These are phyloP conservation scores for Tinamus guttatus DNA, from an alignment of 2,113 vertebrate genomes.

Conservation along the genomic window DNA sequence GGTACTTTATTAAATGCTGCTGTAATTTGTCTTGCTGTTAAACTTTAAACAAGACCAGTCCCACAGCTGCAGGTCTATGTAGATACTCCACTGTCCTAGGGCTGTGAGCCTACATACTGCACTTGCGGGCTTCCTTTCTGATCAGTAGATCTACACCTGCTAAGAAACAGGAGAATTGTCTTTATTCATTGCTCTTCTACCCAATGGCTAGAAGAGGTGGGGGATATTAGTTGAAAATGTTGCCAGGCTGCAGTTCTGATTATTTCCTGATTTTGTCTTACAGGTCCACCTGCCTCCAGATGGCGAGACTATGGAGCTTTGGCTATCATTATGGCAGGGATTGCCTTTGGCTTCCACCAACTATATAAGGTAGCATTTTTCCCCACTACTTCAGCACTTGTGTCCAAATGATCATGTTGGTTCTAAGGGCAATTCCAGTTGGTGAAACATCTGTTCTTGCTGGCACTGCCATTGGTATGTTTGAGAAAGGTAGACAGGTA, in stretches of 20 bases:
- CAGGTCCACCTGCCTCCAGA: conserved; percentile 86
- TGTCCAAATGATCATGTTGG: not conserved
- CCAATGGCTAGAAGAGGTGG: not conserved
- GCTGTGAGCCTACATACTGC: not conserved
- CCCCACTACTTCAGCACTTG: not conserved
- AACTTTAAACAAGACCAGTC: not conserved
- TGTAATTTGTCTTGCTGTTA: not conserved
- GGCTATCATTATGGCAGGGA: conserved; percentile 92
- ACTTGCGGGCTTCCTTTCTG: not conserved
- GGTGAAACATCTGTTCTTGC: not conserved
- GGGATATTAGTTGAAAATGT: not conserved
- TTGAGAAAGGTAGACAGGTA: not conserved
- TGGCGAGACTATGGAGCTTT: conserved; percentile 95
- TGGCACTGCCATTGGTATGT: not conserved
- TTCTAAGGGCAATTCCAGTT: not conserved
- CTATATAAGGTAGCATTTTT: conserved; percentile 87
- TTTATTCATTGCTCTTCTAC: not conserved
- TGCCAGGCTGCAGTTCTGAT: not conserved
- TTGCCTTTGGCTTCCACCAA: conserved; percentile 94
- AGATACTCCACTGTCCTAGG: not conserved
- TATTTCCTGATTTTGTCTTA: not conserved
- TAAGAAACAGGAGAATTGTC: not conserved
- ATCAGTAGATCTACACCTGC: not conserved
- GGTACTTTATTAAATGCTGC: not conserved
- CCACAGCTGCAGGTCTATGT: not conserved